phyloP scores from a whole-genome alignment of 2,113 vertebrate genomes.

The Catagonus wagneri region DNA sequence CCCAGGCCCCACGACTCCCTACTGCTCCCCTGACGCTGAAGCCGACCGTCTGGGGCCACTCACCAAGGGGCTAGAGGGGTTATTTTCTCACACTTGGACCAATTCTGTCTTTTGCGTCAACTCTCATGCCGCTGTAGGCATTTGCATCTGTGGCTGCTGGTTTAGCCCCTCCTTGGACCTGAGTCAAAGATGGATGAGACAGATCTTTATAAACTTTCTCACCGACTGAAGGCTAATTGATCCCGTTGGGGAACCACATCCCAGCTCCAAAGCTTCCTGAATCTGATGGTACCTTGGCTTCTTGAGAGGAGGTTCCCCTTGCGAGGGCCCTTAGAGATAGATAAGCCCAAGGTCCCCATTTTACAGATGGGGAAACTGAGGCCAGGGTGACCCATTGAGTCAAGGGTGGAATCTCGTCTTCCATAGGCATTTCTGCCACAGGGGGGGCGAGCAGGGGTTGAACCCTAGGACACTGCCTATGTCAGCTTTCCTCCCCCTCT shows the following conservation, averaged over 20 bases:
- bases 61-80: too few species aligned
- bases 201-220: neutral
- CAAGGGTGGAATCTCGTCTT: neutral
- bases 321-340: neutral
- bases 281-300: neutral
- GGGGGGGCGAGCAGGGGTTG: neutral
- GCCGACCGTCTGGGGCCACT: neutral
- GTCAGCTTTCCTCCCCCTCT: neutral
- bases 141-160: neutral
- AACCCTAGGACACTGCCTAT: neutral
- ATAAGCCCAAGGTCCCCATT: neutral
- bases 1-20: neutral
- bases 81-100: neutral
- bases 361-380: slow-evolving; percentile 40
- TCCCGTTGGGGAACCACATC: neutral
- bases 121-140: neutral
- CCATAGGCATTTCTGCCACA: neutral
- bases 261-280: neutral
- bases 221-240: neutral
- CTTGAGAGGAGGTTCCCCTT: neutral
- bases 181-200: neutral
- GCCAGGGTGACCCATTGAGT: neutral
- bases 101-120: neutral
- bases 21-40: neutral
- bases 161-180: neutral